These are phyloP conservation scores for Malurus leucopterus DNA, from an alignment of 2,797 vertebrate species.

Conservation along the genomic window DNA sequence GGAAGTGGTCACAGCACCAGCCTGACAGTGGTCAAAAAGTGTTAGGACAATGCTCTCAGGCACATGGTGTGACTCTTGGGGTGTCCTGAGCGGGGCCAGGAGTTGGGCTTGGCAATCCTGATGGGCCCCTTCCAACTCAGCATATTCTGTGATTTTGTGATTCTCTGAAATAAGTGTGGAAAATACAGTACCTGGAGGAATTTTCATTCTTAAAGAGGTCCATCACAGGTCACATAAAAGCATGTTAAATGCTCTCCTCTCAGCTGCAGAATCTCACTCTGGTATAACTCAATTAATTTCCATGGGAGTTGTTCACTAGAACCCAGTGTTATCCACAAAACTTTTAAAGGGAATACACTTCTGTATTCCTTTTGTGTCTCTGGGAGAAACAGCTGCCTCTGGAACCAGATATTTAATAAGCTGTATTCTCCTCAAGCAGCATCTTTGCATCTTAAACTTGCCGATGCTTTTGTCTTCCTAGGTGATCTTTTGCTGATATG, in stretches of 20 bases:
- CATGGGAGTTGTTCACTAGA: not conserved
- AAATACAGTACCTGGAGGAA: not conserved
- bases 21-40: not conserved
- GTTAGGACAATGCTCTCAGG: rapidly evolving
- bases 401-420: not conserved
- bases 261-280: not conserved
- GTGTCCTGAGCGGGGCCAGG: not conserved
- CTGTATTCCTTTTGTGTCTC: rapidly evolving
- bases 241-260: not conserved
- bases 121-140: not conserved
- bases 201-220: not conserved
- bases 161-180: not conserved
- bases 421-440: not conserved
- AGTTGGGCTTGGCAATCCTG: not conserved
- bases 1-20: not conserved
- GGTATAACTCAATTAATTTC: not conserved
- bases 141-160: not conserved
- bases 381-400: not conserved
- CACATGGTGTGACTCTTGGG: not conserved
- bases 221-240: not conserved
- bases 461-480: not conserved
- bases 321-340: not conserved
- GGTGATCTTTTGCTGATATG: not conserved
- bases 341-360: not conserved
- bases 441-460: not conserved